phyloP scores from a whole-genome alignment of 1,140 invertebrate genomes.

The Cyphomyrmex costatus region DNA sequence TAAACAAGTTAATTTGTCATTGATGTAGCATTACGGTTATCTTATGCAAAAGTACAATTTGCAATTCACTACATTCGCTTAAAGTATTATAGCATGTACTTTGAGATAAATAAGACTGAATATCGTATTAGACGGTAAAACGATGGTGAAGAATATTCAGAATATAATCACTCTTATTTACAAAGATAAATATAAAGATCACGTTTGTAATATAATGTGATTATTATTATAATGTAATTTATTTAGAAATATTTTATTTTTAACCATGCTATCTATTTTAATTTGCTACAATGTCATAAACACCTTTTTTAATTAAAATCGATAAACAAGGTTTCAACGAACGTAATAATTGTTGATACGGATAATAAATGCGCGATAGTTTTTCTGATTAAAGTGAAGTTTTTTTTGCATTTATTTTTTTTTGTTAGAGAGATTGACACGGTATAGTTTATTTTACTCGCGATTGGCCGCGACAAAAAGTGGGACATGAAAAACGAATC shows the following conservation, averaged over 20 bases:
- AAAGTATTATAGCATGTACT: background rate
- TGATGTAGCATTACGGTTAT: constrained; percentile 11
- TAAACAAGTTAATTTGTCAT: constrained; percentile 29
- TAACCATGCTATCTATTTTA: background rate
- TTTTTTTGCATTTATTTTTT: constrained; percentile 13
- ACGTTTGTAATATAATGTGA: background rate
- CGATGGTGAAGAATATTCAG: background rate
- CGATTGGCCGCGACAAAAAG: constrained; percentile 58
- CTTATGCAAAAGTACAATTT: background rate
- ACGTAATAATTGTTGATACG: background rate
- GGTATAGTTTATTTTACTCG: constrained; percentile 32
- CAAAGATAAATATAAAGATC: background rate
- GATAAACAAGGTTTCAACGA: background rate
- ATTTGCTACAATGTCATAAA: background rate
- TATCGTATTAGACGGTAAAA: background rate
- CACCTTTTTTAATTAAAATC: background rate
- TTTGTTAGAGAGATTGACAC: constrained; percentile 7
- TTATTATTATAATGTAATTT: background rate
- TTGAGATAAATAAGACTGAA: constrained; percentile 15
- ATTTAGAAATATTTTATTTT: background rate
- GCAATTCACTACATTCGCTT: background rate
- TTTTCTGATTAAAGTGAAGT: background rate
- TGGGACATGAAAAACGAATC: constrained; percentile 77
- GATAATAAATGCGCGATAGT: background rate
- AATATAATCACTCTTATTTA: constrained; percentile 8